Evolutionary conservation across 2,888 invertebrate genomes (phyloP), one percentile per base, ranked within the genome.

Genomic region (Drosophila neutralis): DNA sequence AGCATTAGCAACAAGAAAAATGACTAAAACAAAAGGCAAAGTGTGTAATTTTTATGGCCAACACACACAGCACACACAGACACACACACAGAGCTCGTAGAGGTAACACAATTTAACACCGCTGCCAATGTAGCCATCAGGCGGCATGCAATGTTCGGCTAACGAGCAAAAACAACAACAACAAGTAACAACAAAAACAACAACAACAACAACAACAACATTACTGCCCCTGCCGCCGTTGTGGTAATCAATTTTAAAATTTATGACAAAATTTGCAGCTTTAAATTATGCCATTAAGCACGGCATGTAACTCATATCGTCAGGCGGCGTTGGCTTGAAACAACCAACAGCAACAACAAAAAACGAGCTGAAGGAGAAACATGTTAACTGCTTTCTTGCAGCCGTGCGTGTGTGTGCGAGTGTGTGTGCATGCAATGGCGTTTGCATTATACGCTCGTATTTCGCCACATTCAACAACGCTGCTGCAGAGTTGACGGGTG

Each of bases 251-350:
- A 86, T 89, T 90, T 91, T 91, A 89, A 92, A 92, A 91, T 91
- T 91, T 91, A 91, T 91, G 91, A 91, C 92, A 91, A 91, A 91
- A 91, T 92, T 91, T 91, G 92, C 91, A 92, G 91, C 91, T 91
- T 91, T 91, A 91, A 91, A 91, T 91, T 91, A 91, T 91, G 90
- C 92, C 91, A 91, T 91, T 91, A 91, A 91, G 91, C 91, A 91
- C 89, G 91, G 90, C 92, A 91, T 91, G 91, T 91, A 91, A 91
- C 90, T 91, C 91, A 91, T 91, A 91, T 90, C 90, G 90, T 84
- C 87, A 87, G 85, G 80, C 85, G 71, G 85, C 69, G 73, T 69
- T 87, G 87, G 87, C 85, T 85, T 84, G 73, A 84, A 84, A 87
- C 85, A 82, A 78, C 82, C 87, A 87, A 83, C 10, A 54, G 15